Base-by-base conservation (phyloP, 2,888 invertebrate species). In the Clunio marinus region DNA sequence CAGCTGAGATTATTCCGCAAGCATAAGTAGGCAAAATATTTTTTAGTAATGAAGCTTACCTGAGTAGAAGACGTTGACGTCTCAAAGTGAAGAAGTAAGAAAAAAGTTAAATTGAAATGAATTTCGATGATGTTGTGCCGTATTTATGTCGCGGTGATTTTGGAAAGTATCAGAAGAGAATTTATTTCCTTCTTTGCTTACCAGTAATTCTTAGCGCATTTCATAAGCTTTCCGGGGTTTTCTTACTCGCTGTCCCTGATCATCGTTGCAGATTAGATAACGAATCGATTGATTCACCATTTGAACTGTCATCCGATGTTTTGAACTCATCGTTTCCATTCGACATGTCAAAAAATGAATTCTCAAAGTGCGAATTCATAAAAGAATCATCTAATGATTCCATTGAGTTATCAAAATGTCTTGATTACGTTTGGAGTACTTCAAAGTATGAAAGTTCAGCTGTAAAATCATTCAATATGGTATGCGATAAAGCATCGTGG, bases 191-290 rank as follows among this genome's bases (percentile, higher is more conserved):
- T 55, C 79, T 89, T 55, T 87, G 88, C 73, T 78, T 88, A 62
- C 88, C 88, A 22, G 85, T 87, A 7, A 86, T 88, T 73, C 81
- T 85, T 17, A 87, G 87, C 76, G 88, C 88, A 59, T 85, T 89
- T 72, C 88, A 88, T 75, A 88, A 88, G 76, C 77, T 89, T 55
- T 86, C 84, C 15, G 87, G 86, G 69, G 87, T 88, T 0, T 88
- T 89, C 75, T 78, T 88, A 5, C 81, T 85, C 69, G 87, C 87
- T 3, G 84, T 84, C 77, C 83, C 86, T 69, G 77, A 83, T 70
- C 82, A 84, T 74, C 83, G 88, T 70, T 88, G 88, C 73, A 75
- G 80, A 58, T 74, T 88, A 70, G 85, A 86, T 3, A 76, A 78
- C 70, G 87, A 88, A 74, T 72, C 76, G 58, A 72, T 75, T 10